Evolutionary conservation across 2,797 vertebrate species (phyloP).

Genomic region (Pantherophis alleghaniensis): DNA sequence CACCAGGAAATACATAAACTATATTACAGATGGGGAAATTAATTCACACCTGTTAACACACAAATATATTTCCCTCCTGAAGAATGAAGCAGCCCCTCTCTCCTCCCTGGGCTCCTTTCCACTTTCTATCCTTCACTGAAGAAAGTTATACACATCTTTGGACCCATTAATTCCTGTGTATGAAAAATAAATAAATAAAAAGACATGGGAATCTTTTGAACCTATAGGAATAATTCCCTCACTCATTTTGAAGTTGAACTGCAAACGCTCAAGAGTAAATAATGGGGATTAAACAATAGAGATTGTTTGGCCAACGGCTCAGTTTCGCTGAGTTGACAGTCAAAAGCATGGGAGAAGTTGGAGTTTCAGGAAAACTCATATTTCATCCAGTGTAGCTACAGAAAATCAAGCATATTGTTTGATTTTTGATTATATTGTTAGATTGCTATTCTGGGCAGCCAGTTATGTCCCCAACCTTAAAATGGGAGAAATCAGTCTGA

Average conservation of each 20-base stretch:
- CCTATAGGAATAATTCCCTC: background rate
- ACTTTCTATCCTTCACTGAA: too few species aligned
- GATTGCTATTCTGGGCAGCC: conserved; percentile 31
- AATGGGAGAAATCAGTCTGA: background rate
- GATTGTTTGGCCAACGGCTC: background rate
- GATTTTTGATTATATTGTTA: background rate
- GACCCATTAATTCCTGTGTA: background rate
- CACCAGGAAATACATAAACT: conserved; percentile 20
- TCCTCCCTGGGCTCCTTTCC: background rate
- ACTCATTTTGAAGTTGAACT: background rate
- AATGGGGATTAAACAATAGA: conserved; percentile 10
- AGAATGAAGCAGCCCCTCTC: background rate
- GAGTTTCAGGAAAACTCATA: conserved; percentile 5
- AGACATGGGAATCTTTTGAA: background rate
- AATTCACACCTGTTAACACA: background rate
- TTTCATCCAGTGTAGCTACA: background rate
- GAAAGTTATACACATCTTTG: background rate
- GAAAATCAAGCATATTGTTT: conserved; percentile 20
- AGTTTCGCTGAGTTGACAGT: background rate
- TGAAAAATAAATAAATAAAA: background rate
- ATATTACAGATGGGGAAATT: background rate
- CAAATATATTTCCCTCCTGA: background rate
- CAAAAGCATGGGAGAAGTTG: conserved; percentile 5
- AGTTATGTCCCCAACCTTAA: conserved; percentile 33
- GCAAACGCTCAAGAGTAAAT: conserved; percentile 2